Conservation (phyloP, 2,113 vertebrate species). For the Recurvirostra avosetta region DNA sequence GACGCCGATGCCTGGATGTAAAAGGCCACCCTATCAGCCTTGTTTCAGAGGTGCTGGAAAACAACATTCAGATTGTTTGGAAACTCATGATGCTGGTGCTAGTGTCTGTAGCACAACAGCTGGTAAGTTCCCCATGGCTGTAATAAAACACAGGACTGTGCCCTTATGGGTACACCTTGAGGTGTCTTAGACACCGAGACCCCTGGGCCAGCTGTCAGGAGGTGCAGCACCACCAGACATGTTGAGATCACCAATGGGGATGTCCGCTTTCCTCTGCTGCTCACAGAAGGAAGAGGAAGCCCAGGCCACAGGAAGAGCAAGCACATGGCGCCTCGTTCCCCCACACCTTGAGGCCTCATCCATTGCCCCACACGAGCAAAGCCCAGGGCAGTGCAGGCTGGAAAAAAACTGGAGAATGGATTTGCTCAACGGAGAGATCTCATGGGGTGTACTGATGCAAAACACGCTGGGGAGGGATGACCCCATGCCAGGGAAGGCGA, state of each 20-base stretch:
- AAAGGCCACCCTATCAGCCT: not conserved
- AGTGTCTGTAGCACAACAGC: not conserved
- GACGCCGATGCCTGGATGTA: not conserved
- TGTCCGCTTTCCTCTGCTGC: not conserved
- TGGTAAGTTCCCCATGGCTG: not conserved
- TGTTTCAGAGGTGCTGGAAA: not conserved
- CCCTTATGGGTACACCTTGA: not conserved
- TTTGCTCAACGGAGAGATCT: not conserved
- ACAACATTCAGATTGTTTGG: not conserved
- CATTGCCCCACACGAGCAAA: fast-evolving
- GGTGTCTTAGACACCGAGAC: not conserved
- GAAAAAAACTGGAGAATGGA: not conserved
- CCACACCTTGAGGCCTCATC: not conserved
- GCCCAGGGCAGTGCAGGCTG: not conserved
- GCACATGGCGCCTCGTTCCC: fast-evolving
- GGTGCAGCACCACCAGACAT: not conserved
- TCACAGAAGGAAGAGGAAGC: not conserved
- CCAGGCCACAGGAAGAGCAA: not conserved
- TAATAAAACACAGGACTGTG: not conserved
- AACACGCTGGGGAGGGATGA: fast-evolving
- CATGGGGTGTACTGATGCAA: fast-evolving
- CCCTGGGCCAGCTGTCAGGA: not conserved
- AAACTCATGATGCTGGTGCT: not conserved
- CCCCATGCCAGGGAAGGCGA: fast-evolving
- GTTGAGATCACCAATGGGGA: not conserved